phyloP scores from a whole-genome alignment of 2,113 vertebrate species.

The Scartelaos histophorus region DNA sequence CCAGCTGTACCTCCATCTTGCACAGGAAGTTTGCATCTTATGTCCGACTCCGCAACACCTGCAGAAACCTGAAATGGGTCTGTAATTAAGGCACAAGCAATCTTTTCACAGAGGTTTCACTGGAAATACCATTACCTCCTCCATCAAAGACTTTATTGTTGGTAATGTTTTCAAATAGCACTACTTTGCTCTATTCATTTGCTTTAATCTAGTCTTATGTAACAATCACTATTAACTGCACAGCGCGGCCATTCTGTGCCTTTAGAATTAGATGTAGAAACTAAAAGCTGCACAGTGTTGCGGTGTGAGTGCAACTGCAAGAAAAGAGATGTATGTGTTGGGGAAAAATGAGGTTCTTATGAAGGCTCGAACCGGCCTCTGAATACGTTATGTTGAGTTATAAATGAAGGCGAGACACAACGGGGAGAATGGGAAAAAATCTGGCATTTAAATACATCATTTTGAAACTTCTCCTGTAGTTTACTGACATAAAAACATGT shows the following conservation, averaged over 20 bases:
- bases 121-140: neutral
- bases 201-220: constrained; percentile 10
- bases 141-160: neutral
- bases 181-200: neutral
- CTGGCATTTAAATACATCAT: no score
- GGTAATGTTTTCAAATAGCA: neutral
- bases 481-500: no score
- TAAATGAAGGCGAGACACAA: no score
- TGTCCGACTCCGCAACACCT: neutral
- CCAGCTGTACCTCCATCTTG: constrained; percentile 6
- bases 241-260: neutral
- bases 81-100: neutral
- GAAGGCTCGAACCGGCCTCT: no score
- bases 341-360: no score
- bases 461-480: no score
- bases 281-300: neutral
- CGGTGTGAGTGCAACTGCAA: neutral
- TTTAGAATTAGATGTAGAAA: neutral
- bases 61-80: neutral
- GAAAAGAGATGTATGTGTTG: no score
- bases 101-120: constrained; percentile 15
- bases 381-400: no score
- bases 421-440: no score
- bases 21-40: neutral
- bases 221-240: constrained; percentile 4